phyloP scores from a whole-genome alignment of 2,113 vertebrate genomes.

The Athene noctua region DNA sequence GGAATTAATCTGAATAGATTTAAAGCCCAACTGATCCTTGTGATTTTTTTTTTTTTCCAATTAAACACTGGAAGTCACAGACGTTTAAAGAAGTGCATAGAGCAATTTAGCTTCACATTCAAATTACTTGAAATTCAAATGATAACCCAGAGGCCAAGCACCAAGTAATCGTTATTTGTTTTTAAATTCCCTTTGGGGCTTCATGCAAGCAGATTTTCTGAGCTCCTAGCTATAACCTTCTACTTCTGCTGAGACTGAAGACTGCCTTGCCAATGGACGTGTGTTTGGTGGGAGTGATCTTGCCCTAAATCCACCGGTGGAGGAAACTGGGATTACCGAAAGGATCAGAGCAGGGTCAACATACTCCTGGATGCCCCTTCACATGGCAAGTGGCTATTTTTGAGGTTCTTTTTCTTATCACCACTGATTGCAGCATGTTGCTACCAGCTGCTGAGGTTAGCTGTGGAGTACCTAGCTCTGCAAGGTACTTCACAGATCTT shows the following conservation, averaged over 20 bases:
- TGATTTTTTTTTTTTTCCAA: background rate
- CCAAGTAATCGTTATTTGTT: background rate
- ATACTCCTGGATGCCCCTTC: background rate
- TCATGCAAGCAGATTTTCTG: background rate
- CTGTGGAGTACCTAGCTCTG: background rate
- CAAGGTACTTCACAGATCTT: background rate
- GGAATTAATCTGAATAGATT: background rate
- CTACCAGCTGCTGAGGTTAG: background rate
- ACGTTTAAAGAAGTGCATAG: background rate
- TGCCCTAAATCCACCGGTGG: no score
- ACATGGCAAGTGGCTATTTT: background rate
- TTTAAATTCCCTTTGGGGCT: background rate
- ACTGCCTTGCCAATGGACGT: background rate
- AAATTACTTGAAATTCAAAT: background rate
- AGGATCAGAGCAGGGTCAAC: background rate
- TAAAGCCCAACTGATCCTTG: background rate
- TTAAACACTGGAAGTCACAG: background rate
- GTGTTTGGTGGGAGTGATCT: background rate
- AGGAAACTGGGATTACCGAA: accelerated
- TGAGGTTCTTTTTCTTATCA: background rate
- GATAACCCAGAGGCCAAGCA: background rate
- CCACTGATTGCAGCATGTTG: background rate
- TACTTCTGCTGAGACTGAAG: background rate
- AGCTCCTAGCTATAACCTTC: background rate
- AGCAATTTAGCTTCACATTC: background rate